Evolutionary conservation across 2,888 invertebrate genomes (phyloP).

Genomic region (Ophion slaviceki): DNA sequence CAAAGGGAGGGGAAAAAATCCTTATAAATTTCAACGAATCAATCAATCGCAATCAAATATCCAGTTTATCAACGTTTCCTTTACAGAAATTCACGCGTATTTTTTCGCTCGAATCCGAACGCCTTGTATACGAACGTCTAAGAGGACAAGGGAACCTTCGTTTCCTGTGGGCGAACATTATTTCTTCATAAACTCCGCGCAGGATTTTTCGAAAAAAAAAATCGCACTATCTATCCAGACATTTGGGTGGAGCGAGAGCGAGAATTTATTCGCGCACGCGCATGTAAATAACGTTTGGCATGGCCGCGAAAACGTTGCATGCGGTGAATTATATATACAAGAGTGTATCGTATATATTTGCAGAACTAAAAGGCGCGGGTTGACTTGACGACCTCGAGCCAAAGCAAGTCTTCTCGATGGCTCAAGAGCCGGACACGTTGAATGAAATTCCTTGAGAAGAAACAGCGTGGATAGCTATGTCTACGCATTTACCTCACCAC

Average conservation of each 20-base stretch:
- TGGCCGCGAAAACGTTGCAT: slow-evolving; percentile 15
- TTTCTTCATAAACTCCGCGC: neutral
- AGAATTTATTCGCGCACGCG: slow-evolving; percentile 8
- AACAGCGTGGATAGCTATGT: slow-evolving; percentile 12
- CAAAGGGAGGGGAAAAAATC: slow-evolving; percentile 9
- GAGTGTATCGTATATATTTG: slow-evolving; percentile 11
- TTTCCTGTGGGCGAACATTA: neutral
- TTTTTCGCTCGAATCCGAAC: neutral
- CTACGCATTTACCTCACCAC: neutral
- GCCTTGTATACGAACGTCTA: neutral
- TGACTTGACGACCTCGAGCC: slow-evolving; percentile 63
- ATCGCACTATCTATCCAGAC: neutral
- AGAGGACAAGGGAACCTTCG: neutral
- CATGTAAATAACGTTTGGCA: neutral
- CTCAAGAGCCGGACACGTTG: slow-evolving; percentile 38
- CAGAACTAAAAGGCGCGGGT: slow-evolving; percentile 33
- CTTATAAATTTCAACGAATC: neutral
- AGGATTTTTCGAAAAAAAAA: slow-evolving; percentile 2
- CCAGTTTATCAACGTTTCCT: neutral
- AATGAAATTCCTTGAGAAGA: slow-evolving; percentile 64
- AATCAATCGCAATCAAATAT: too few species aligned
- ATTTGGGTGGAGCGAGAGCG: slow-evolving; percentile 1
- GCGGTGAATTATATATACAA: neutral
- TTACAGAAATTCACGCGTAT: neutral
- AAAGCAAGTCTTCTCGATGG: slow-evolving; percentile 41